Conservation (phyloP, 2,113 vertebrate genomes). For the Brachionichthys hirsutus region DNA sequence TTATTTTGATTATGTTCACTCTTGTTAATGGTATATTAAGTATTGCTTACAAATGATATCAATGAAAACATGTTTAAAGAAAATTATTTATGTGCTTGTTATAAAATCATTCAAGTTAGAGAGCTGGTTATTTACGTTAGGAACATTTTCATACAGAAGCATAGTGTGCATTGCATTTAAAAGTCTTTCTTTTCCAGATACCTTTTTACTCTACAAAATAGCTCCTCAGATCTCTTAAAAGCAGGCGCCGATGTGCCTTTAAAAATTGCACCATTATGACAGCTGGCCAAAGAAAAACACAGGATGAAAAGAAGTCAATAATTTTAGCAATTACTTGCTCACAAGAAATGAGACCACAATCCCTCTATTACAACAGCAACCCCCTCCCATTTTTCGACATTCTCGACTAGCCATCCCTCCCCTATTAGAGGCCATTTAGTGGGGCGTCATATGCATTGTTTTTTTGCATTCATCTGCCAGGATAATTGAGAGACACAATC, state of each 20-base stretch:
- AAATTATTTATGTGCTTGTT: too few species aligned
- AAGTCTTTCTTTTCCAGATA: slow-evolving; percentile 1
- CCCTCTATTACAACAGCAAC: background rate
- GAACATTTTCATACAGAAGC: background rate
- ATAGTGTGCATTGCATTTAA: slow-evolving; percentile 4
- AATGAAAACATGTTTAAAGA: too few species aligned
- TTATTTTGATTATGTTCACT: too few species aligned
- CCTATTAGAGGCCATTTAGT: slow-evolving; percentile 67
- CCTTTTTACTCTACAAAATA: background rate
- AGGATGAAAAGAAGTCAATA: slow-evolving; percentile 39
- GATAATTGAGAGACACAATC: slow-evolving; percentile 70
- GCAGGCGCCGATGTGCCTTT: slow-evolving; percentile 1
- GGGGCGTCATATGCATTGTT: slow-evolving; percentile 61
- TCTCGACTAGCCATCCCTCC: slow-evolving; percentile 19
- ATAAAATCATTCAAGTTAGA: too few species aligned
- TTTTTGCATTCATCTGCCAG: slow-evolving; percentile 61
- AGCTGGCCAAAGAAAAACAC: slow-evolving; percentile 7
- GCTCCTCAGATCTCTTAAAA: slow-evolving; percentile 20
- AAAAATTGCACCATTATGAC: slow-evolving; percentile 24
- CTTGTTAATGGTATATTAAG: too few species aligned
- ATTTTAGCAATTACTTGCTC: slow-evolving; percentile 41
- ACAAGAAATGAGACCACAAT: slow-evolving; percentile 23
- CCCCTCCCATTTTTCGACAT: background rate
- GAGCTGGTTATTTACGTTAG: too few species aligned
- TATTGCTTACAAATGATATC: too few species aligned